A percentile compares a stretch with the other conserved stretches of the same genome.
These are phyloP conservation scores for Muraenolepis orangiensis DNA, from an alignment of 2,797 vertebrate species.

Conservation along the genomic window DNA sequence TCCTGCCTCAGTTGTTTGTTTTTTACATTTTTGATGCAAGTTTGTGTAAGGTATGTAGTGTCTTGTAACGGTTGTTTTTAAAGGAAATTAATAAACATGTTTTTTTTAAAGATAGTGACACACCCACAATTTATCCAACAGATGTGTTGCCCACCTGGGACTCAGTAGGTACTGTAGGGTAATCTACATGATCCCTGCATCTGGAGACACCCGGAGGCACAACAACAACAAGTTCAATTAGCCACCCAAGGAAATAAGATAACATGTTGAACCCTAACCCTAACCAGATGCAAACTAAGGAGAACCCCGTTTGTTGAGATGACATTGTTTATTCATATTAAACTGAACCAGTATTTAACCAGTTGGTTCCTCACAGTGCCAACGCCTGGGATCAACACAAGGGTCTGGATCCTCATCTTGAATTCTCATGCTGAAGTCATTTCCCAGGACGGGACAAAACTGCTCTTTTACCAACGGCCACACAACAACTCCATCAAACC, in stretches of 20 bases:
- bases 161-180: no score
- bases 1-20: no score
- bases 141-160: no score
- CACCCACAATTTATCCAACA: no score
- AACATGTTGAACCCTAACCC: no score
- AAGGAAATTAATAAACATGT: no score
- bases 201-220: background rate
- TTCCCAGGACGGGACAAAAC: slow-evolving; percentile 18
- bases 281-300: slow-evolving; percentile 20
- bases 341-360: slow-evolving; percentile 41
- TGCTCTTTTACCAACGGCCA: slow-evolving; percentile 3
- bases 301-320: slow-evolving; percentile 31
- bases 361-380: slow-evolving; percentile 25
- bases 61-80: no score
- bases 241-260: background rate
- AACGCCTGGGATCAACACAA: slow-evolving; percentile 26
- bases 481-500: slow-evolving; percentile 1
- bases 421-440: slow-evolving; percentile 10
- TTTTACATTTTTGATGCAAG: no score
- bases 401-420: background rate
- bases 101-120: no score
- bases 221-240: background rate
- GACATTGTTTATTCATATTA: slow-evolving; percentile 22
- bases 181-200: background rate
- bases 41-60: no score